Conservation (phyloP, 2,888 invertebrate genomes). For the Prosopocoilus inquinatus region DNA sequence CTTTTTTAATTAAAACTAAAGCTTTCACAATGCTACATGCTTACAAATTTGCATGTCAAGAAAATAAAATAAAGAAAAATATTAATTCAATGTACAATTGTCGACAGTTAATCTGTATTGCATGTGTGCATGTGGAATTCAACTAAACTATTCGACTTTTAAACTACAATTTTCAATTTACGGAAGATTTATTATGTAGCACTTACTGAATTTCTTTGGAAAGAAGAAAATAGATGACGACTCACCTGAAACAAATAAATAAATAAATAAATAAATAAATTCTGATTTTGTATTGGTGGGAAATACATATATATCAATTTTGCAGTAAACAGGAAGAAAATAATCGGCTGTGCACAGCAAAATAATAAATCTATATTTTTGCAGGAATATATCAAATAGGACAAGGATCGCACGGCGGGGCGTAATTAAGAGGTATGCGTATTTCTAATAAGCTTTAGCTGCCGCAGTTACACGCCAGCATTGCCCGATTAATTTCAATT, state of each 20-base stretch:
- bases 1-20: too few species aligned
- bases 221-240: background rate
- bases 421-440: slow-evolving; percentile 3
- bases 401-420: slow-evolving; percentile 1
- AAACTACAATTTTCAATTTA: too few species aligned
- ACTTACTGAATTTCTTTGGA: too few species aligned
- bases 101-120: too few species aligned
- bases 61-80: too few species aligned
- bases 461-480: background rate
- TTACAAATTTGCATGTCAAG: too few species aligned
- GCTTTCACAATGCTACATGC: too few species aligned
- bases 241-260: background rate
- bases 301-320: background rate
- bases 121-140: too few species aligned
- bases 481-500: background rate
- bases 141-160: too few species aligned
- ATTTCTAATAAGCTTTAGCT: background rate
- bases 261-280: background rate
- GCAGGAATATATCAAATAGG: background rate
- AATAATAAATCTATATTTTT: background rate
- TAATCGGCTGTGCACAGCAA: background rate
- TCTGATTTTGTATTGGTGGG: background rate
- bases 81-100: too few species aligned
- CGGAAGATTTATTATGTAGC: too few species aligned
- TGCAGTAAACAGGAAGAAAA: background rate